Percentiles rank a stretch among this genome's conserved stretches.
These are phyloP conservation scores for Phyto melanocephala DNA, from an alignment of 2,888 invertebrate species.

Conservation along the genomic window DNA sequence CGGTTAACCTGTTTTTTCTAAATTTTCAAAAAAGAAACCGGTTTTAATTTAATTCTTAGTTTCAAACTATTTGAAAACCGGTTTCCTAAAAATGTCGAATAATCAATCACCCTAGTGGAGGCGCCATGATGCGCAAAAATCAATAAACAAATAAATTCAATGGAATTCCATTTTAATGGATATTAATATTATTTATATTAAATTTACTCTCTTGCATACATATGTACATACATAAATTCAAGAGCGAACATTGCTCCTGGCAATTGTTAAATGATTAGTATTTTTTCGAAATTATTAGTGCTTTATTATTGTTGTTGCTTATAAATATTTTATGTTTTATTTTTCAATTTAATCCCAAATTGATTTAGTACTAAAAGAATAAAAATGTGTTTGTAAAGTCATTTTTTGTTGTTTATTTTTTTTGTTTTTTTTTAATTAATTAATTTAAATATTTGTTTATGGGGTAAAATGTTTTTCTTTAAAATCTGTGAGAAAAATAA, in stretches of 20 bases:
- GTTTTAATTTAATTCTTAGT: too few relatives aligned
- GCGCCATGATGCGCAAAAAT: conserved; percentile 68
- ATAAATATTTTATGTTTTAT: background rate
- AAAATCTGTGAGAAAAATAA: conserved; percentile 32
- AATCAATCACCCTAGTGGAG: conserved; percentile 61
- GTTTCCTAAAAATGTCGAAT: too few relatives aligned
- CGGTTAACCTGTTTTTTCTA: too few relatives aligned
- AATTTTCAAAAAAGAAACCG: too few relatives aligned
- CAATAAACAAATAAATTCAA: conserved; percentile 70
- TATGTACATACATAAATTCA: too few relatives aligned
- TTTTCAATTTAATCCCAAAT: conserved; percentile 19
- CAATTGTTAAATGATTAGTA: background rate
- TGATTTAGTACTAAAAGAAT: conserved; percentile 27
- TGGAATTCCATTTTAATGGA: conserved; percentile 76
- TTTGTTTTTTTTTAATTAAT: conserved; percentile 45
- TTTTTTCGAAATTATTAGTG: background rate
- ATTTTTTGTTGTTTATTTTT: conserved; percentile 34
- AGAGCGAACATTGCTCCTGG: conserved; percentile 7
- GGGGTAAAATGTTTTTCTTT: background rate
- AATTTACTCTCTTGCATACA: background rate
- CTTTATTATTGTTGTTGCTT: background rate
- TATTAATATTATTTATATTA: conserved; percentile 71
- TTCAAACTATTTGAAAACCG: too few relatives aligned
- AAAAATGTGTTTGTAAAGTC: background rate
- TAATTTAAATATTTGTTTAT: conserved; percentile 43